Evolutionary conservation across 2,113 vertebrate species (phyloP), one percentile per base, ranked within the genome.

Genomic region (Pangasianodon hypophthalmus): DNA sequence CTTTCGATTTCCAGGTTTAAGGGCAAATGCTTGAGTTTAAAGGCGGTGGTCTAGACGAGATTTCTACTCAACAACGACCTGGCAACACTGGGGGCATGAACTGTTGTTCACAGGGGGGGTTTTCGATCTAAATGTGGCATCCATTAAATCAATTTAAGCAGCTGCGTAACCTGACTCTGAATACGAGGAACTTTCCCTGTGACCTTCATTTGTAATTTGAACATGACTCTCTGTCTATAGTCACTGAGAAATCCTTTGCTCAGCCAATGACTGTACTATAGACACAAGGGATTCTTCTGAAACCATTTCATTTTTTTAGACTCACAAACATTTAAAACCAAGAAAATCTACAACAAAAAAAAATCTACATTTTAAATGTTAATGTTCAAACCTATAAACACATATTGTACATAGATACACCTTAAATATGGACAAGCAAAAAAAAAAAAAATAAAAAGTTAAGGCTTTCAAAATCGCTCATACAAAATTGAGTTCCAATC

Each of bases 351-450:
- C 83, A 79, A 32, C 71, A 41, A 73, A 19, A 29, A 29, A 75
- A 46, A 88, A 92, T 87, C 64, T 71, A 83, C 83, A 79, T 46
- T 73, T 32, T 71, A 67, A n/a, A 77, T 77, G 41, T 46, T 52
- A 75, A 26, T 0, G 7, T 24, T 80, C 60, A 82, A n/a, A 73
- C 26, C 88, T 91, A 87, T 14, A 86, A 50, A 83, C 91, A 11
- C 29, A 37, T 26, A 75, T 14, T 44, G 24, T 56, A 87, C 52
- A 73, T 56, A 56, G 37, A 75, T 84, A 11, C 24, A 32, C 3
- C 6, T 37, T 83, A 41, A 73, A 73, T 41, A 73, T 21, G 71
- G 2, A 82, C 29, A n/a, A 52, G n/a, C 50, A 83, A 41, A 56
- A 32, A 54, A 52, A 54, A 82, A 5, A 82, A 56, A 32, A 54